Base-by-base conservation (phyloP, 53 echinoderm and acorn worm genomes). In the Paracentrotus lividus region DNA sequence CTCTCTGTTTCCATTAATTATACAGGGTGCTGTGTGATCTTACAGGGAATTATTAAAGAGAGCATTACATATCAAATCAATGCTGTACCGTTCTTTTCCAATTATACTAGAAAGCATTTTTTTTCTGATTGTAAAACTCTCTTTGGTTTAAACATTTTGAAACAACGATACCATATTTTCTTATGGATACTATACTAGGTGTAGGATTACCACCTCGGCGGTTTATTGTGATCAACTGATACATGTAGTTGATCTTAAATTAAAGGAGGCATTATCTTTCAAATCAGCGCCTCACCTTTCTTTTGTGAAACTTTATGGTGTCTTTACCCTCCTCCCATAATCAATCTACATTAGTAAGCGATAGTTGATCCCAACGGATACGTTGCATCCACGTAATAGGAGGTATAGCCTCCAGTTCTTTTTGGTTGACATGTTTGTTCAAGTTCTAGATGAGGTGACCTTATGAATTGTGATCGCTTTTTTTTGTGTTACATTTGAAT, bases 381-480 rank as follows among this genome's bases (percentile, higher is more conserved):
- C 10, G 31, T 72, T 14, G 72, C 40, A 40, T 24, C 9, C 81
- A 81, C 49, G 12, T 9, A 26, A 81, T 16, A 32, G 10, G 24
- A 4, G 44, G 81, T 47, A 9, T 81, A 45, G 47, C 81, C 81
- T 24, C 47, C 1, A 27, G 81, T 47, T 2, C 21, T 26, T 45
- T 26, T 81, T 12, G 33, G 44, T 81, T 81, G 44, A 81, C 81
- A 15, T 81, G 81, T 81, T 81, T 81, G 45, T 81, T 43, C 81
- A 81, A 34, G 24, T 21, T 47, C 2, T 13, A 7, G 45, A 81
- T 45, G 45, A 8, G 54, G 56, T 81, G 47, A 47, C 81, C 81
- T 81, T 4, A 38, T 36, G 40, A 15, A 72, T 36, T 4, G 36
- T 16, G 36, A 72, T 1, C 20, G 3, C 4, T 40, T 20, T 72